Percentiles rank a stretch among this genome's conserved stretches.
These are phyloP conservation scores for Eristalis arbustorum DNA, from an alignment of 2,888 invertebrate species.

Conservation along the genomic window DNA sequence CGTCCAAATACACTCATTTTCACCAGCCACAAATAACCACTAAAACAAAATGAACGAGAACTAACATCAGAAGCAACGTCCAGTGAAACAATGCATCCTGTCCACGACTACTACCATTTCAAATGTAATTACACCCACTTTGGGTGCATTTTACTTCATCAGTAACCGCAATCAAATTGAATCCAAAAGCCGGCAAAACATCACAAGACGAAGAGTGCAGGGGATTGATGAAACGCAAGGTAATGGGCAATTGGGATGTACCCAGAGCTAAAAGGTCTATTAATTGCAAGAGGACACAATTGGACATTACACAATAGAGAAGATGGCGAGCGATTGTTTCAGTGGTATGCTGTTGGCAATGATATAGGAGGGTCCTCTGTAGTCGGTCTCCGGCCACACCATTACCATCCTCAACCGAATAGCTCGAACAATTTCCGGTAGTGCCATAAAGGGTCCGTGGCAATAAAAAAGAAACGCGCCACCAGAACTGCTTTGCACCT, in stretches of 20 bases:
- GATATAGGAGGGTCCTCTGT: slow-evolving; percentile 18
- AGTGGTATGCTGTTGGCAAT: slow-evolving; percentile 7
- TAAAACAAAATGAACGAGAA: background rate
- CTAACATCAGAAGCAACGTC: slow-evolving; percentile 13
- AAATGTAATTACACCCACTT: slow-evolving; percentile 47
- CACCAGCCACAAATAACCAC: background rate
- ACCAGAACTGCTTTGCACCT: slow-evolving; percentile 42
- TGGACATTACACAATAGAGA: slow-evolving; percentile 37
- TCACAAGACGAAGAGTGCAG: slow-evolving; percentile 8
- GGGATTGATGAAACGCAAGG: background rate
- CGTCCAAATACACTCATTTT: slow-evolving; percentile 11
- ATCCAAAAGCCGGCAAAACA: slow-evolving; percentile 49
- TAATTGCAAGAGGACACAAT: slow-evolving; percentile 54
- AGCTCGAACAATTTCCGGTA: slow-evolving; percentile 53
- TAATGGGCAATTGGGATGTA: slow-evolving; percentile 43
- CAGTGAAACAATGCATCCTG: slow-evolving; percentile 27
- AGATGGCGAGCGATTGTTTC: slow-evolving; percentile 36
- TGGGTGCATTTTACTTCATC: slow-evolving; percentile 54
- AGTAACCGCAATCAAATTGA: slow-evolving; percentile 56
- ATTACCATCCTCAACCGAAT: slow-evolving; percentile 16
- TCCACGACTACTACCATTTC: slow-evolving; percentile 12
- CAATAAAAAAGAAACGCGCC: slow-evolving; percentile 36
- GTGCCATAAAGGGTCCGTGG: slow-evolving; percentile 39
- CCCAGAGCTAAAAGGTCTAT: slow-evolving; percentile 40
- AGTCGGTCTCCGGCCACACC: slow-evolving; percentile 6